phyloP scores from a whole-genome alignment of 2,113 vertebrate species.

The Spea multiplicata region DNA sequence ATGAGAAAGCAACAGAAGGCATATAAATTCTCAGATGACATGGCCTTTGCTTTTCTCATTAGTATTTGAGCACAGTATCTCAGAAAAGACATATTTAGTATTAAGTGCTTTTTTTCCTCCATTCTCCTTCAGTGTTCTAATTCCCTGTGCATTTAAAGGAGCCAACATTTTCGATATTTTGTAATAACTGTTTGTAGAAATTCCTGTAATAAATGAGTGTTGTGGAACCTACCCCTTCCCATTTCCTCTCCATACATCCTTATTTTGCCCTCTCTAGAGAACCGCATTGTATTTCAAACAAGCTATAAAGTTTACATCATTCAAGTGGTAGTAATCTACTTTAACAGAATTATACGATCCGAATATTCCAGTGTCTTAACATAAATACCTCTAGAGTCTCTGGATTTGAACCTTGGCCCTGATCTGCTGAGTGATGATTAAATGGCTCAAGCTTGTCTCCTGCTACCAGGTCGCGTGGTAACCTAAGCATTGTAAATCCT shows the following conservation, averaged over 20 bases:
- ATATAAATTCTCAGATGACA: conserved; percentile 36
- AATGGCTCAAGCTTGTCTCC: not conserved
- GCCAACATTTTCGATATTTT: conserved; percentile 6
- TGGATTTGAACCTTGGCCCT: not conserved
- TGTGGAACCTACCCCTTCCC: not conserved
- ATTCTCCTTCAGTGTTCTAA: not conserved
- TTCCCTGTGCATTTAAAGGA: not conserved
- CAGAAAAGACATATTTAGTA: conserved; percentile 16
- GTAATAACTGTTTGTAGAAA: conserved; percentile 8
- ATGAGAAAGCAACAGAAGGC: not conserved
- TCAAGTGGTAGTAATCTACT: not conserved
- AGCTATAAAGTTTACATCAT: not conserved
- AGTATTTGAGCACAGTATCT: conserved; percentile 20
- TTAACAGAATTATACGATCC: conserved; percentile 9
- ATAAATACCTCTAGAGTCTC: not conserved
- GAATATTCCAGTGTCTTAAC: conserved; percentile 9
- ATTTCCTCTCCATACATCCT: not conserved
- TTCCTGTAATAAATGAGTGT: conserved; percentile 4
- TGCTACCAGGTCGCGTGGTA: too few relatives aligned
- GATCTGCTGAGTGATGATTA: conserved; percentile 8
- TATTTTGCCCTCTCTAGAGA: not conserved
- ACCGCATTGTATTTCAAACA: not conserved
- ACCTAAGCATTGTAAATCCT: too few relatives aligned
- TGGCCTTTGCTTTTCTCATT: conserved; percentile 24
- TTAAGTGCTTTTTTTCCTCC: not conserved